Percentiles rank a stretch among this genome's conserved stretches.
phyloP scores from a whole-genome alignment of 2,797 vertebrate genomes.

The Periophthalmus magnuspinnatus region DNA sequence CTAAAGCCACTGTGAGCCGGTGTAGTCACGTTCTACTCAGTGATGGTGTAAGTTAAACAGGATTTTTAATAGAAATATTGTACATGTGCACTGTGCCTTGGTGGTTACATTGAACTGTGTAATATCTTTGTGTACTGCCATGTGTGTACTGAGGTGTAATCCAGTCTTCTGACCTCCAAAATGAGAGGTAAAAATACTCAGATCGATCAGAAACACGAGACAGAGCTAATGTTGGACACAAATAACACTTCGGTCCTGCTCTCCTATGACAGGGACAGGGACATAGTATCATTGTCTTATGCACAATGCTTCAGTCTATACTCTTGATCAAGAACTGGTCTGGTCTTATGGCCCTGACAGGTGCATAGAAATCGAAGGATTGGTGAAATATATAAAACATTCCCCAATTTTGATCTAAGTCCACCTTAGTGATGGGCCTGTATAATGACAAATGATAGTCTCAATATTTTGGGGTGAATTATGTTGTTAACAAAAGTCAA shows the following conservation, averaged over 20 bases:
- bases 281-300: neutral
- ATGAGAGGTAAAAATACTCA: neutral
- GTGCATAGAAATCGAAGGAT: neutral
- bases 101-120: neutral
- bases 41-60: neutral
- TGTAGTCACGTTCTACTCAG: neutral
- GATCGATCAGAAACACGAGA: slow-evolving; percentile 13
- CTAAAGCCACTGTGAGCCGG: neutral
- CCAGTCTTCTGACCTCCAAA: slow-evolving; percentile 5
- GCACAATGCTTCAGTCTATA: neutral
- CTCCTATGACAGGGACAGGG: slow-evolving; percentile 3
- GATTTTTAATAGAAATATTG: too few species aligned
- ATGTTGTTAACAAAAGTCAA: too few species aligned
- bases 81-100: too few species aligned
- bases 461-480: too few species aligned
- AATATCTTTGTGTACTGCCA: neutral
- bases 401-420: neutral
- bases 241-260: slow-evolving; percentile 1
- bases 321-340: too few species aligned
- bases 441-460: too few species aligned
- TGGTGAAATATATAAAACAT: neutral
- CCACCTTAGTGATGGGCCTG: too few species aligned
- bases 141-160: slow-evolving; percentile 1
- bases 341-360: neutral
- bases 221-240: slow-evolving; percentile 9